Base-by-base conservation (phyloP, 1,140 invertebrate genomes). In the Philopotamus ludificatus region DNA sequence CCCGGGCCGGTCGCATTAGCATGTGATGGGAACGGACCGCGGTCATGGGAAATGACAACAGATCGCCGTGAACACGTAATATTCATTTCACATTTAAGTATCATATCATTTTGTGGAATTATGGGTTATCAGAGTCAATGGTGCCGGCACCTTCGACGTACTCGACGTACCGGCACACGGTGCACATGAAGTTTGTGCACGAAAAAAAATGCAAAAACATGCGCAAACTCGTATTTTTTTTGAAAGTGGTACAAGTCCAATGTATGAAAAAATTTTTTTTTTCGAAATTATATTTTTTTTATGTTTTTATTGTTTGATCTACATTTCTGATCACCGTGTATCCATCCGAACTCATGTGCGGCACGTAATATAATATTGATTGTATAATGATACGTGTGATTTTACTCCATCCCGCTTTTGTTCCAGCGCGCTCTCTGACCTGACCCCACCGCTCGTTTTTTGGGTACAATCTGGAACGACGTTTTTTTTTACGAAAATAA, bases 31-130 rank as follows among this genome's bases (percentile, higher is more conserved):
- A 68, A 68, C 20, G 15, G 7, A 23, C 26, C 63, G 20, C 55
- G 63, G 63, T 65, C 67, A 68, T 68, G 67, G 67, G 67, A 68
- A 68, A 65, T 68, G 67, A 65, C 67, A 68, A 44, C 57, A 57
- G 58, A 65, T 58, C 63, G 63, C 51, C 67, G 58, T 62, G 67
- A 65, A 65, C 67, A 68, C 67, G 67, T 68, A 68, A 63, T 65
- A 44, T 68, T 68, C 67, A 68, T 68, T 68, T 68, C 64, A 68
- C 67, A 61, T 68, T 55, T 68, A 68, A 68, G 66, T 68, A 68
- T 68, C 67, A 61, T 65, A 68, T 65, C 67, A 68, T 68, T 68
- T 68, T 68, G 67, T 68, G 39, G 67, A 68, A 68, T 68, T 68
- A 68, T 68, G 63, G 67, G 67, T 68, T 65, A 59, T 44, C 49